Conservation (phyloP, 1,140 invertebrate species). For the Drosophila pseudoananassae region DNA sequence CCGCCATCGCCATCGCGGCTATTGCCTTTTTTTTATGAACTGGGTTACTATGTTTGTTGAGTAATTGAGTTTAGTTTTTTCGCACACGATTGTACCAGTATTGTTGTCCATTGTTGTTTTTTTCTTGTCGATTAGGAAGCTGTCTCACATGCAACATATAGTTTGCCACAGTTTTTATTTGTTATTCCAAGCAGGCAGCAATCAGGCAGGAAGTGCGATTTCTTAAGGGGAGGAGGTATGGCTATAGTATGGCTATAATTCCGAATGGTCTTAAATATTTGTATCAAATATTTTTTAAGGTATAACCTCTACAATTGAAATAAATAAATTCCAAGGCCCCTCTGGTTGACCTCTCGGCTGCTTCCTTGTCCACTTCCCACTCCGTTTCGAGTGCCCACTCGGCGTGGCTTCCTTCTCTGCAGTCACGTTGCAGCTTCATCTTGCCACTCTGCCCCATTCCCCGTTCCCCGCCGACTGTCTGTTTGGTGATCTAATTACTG, state of each 20-base stretch:
- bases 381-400: constrained; percentile 18
- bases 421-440: constrained; percentile 56
- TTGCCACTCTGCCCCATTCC: constrained; percentile 26
- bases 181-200: constrained; percentile 4
- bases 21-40: constrained; percentile 62
- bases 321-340: constrained; percentile 1
- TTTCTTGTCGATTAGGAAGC: constrained; percentile 66
- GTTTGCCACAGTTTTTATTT: constrained; percentile 37
- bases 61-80: constrained; percentile 82
- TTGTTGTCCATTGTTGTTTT: constrained; percentile 38
- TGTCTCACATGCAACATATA: constrained; percentile 69
- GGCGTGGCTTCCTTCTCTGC: constrained; percentile 35
- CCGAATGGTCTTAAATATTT: too few relatives aligned
- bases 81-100: constrained; percentile 57
- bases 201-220: constrained; percentile 30
- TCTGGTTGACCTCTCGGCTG: constrained; percentile 21
- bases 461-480: constrained; percentile 23
- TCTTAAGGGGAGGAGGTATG: not conserved
- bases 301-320: not conserved
- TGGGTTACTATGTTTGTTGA: constrained; percentile 82
- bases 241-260: too few relatives aligned
- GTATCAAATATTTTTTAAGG: too few relatives aligned
- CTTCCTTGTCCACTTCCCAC: constrained; percentile 45
- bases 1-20: not conserved
- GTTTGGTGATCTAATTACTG: constrained; percentile 80